Evolutionary conservation across 2,888 invertebrate genomes (phyloP).

Genomic region (Myathropa florea): DNA sequence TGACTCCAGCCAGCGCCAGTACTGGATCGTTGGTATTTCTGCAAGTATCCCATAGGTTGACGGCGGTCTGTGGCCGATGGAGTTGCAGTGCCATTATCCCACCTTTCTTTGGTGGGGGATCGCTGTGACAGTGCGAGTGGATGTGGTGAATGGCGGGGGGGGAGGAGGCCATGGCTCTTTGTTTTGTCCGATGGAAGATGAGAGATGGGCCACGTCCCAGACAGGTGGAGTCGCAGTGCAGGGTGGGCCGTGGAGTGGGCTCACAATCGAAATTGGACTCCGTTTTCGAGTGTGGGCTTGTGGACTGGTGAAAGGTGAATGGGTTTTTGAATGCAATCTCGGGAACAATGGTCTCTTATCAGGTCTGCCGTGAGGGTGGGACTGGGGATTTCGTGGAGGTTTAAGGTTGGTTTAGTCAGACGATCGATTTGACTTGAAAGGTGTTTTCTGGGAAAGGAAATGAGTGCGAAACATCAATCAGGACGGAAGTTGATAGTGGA

Average conservation of each 20-base stretch:
- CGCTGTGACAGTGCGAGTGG: background rate
- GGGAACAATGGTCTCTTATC: no score
- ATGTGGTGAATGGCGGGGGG: background rate
- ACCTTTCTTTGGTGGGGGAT: constrained; percentile 10
- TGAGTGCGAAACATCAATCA: no score
- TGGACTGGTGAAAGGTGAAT: background rate
- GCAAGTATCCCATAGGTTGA: constrained; percentile 65
- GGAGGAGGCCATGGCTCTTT: background rate
- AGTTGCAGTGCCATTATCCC: constrained; percentile 43
- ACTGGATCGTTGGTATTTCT: constrained; percentile 42
- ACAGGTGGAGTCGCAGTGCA: constrained; percentile 43
- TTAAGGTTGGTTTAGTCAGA: no score
- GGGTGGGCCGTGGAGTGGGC: background rate
- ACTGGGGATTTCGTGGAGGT: no score
- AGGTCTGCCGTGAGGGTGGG: no score
- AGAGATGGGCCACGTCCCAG: background rate
- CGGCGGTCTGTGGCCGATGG: constrained; percentile 16
- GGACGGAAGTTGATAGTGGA: no score
- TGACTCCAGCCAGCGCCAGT: constrained; percentile 28
- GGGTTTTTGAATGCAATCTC: background rate
- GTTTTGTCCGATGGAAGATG: constrained; percentile 21
- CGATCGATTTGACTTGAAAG: no score
- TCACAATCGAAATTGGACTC: background rate
- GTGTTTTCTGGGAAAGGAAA: no score
- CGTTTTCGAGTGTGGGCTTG: background rate